Percentiles rank a stretch among this genome's conserved stretches.
These are phyloP conservation scores for Meloidogyne floridensis DNA, from an alignment of 1,140 invertebrate genomes.

Conservation along the genomic window DNA sequence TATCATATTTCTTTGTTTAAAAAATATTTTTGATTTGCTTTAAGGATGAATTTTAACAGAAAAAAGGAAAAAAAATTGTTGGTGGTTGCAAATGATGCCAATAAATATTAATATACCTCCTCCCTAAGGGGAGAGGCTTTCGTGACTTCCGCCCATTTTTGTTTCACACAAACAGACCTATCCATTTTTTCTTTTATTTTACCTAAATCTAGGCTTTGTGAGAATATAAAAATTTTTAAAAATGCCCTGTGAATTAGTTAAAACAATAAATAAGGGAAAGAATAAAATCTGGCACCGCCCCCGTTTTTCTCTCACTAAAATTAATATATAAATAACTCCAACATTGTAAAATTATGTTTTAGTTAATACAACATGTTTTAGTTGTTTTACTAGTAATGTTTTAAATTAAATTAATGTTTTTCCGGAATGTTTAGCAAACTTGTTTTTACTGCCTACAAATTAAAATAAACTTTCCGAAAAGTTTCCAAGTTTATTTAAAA, in stretches of 20 bases:
- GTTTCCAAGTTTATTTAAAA: no score
- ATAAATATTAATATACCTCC: conserved; percentile 2
- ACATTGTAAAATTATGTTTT: not conserved
- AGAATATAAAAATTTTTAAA: not conserved
- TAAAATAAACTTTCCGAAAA: not conserved
- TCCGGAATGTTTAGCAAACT: no score
- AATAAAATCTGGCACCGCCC: not conserved
- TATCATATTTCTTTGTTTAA: not conserved
- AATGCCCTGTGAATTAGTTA: conserved; percentile 9
- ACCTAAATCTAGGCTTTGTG: conserved; percentile 1
- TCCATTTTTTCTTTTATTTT: not conserved
- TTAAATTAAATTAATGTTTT: no score
- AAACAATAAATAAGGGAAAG: not conserved
- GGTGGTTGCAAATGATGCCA: conserved; percentile 6
- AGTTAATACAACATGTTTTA: no score
- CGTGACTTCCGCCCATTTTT: conserved; percentile 2
- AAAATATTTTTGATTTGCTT: not conserved
- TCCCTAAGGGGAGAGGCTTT: not conserved
- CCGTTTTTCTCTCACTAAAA: not conserved
- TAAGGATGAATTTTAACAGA: not conserved
- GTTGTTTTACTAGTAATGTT: no score
- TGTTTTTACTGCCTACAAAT: no score
- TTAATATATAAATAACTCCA: not conserved
- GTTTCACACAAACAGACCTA: conserved; percentile 3
- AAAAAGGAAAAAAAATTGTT: not conserved